phyloP scores from a whole-genome alignment of 2,113 vertebrate genomes.

The Scomber colias region DNA sequence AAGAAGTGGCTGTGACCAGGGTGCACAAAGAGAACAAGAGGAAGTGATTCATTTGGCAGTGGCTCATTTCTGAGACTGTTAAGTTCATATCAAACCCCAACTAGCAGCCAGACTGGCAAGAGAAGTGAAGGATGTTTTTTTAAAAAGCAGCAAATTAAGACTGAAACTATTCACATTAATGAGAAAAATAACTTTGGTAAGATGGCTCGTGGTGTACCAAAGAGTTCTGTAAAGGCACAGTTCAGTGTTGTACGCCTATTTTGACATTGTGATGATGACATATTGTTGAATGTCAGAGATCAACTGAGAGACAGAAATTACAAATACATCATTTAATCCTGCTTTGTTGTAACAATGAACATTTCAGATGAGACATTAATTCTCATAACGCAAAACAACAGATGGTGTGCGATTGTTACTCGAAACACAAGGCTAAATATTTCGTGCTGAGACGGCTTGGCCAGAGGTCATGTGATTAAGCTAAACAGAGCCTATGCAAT shows the following conservation, averaged over 20 bases:
- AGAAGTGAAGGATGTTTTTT: background rate
- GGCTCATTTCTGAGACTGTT: conserved; percentile 8
- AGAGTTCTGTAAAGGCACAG: conserved; percentile 10
- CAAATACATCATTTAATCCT: conserved; percentile 32
- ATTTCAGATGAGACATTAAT: conserved; percentile 17
- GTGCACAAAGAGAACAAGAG: conserved; percentile 51
- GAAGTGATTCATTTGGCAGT: conserved; percentile 31
- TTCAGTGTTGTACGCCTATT: background rate
- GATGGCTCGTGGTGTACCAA: background rate
- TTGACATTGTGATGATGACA: conserved; percentile 24
- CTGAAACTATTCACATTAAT: conserved; percentile 9
- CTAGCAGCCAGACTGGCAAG: background rate
- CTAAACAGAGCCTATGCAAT: background rate
- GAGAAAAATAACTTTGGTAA: background rate
- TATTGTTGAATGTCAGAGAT: conserved; percentile 28
- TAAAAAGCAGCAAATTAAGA: conserved; percentile 1
- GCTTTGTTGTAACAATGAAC: conserved; percentile 5
- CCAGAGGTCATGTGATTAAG: conserved; percentile 29
- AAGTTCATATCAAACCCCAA: conserved; percentile 2
- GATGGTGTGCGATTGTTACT: conserved; percentile 40
- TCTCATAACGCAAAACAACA: conserved; percentile 40
- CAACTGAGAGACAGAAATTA: conserved; percentile 6
- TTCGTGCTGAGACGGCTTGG: conserved; percentile 22
- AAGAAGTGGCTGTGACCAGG: conserved; percentile 20
- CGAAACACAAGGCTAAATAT: conserved; percentile 21